Evolutionary conservation across 2,888 invertebrate species (phyloP).

Genomic region (Phragmatobia fuliginosa): DNA sequence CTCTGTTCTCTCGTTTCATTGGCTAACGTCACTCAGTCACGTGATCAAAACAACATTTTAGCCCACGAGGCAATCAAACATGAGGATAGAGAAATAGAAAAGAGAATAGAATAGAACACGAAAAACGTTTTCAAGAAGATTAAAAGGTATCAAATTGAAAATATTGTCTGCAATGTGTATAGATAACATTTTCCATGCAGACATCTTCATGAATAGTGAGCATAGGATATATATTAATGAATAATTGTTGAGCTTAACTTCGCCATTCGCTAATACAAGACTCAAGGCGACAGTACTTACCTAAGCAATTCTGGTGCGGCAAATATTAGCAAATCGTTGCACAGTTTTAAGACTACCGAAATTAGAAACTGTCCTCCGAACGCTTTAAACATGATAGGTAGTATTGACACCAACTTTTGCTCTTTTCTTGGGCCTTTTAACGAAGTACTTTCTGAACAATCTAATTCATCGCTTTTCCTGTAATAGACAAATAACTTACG

Average conservation of each 20-base stretch:
- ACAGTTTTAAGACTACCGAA: slow-evolving; percentile 91
- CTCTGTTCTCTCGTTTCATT: too few relatives aligned
- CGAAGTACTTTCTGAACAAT: slow-evolving; percentile 3
- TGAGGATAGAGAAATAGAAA: too few relatives aligned
- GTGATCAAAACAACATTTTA: too few relatives aligned
- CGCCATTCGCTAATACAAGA: neutral
- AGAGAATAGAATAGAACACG: too few relatives aligned
- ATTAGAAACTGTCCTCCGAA: slow-evolving; percentile 93
- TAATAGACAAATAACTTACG: neutral
- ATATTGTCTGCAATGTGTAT: neutral
- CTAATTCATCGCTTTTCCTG: slow-evolving; percentile 22
- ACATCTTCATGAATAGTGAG: too few relatives aligned
- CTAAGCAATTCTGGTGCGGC: slow-evolving; percentile 46
- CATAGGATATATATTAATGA: neutral
- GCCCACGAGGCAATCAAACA: too few relatives aligned
- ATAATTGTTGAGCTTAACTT: neutral
- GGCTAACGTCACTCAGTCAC: too few relatives aligned
- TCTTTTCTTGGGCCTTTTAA: slow-evolving; percentile 15
- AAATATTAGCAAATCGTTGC: slow-evolving; percentile 56
- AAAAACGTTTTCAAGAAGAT: too few relatives aligned
- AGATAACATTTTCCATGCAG: neutral
- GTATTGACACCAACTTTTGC: slow-evolving; percentile 89
- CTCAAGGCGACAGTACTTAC: slow-evolving; percentile 32
- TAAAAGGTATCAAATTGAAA: too few relatives aligned
- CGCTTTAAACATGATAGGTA: slow-evolving; percentile 91